These are phyloP conservation scores for Mellilla xanthometata DNA, from an alignment of 2,888 invertebrate genomes.

Conservation along the genomic window DNA sequence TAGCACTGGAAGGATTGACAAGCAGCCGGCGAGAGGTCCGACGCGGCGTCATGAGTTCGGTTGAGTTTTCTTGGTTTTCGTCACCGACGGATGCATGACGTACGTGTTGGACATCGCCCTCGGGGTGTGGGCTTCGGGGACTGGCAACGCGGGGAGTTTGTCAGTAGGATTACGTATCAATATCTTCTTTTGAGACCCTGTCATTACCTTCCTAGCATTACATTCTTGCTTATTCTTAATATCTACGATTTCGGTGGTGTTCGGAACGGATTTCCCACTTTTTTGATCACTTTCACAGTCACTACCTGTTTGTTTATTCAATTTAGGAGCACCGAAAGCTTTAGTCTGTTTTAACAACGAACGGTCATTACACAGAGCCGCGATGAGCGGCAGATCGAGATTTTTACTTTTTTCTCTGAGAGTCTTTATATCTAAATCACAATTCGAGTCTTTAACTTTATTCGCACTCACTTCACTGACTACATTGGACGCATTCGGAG, in stretches of 20 bases:
- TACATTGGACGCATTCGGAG: conserved; percentile 42
- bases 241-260: conserved; percentile 74
- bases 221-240: conserved; percentile 70
- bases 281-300: conserved; percentile 74
- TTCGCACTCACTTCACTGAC: conserved; percentile 55
- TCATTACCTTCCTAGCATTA: conserved; percentile 86
- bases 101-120: conserved; percentile 88
- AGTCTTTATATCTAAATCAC: conserved; percentile 89
- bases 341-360: conserved; percentile 94
- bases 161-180: conserved; percentile 88
- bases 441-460: conserved; percentile 70
- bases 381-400: conserved; percentile 94
- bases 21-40: conserved; percentile 34
- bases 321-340: conserved; percentile 91
- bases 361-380: conserved; percentile 96
- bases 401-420: conserved; percentile 94
- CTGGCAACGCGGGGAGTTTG: conserved; percentile 87
- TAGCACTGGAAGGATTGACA: conserved; percentile 81
- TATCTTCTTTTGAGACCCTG: conserved; percentile 81
- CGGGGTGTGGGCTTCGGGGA: conserved; percentile 77
- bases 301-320: conserved; percentile 62
- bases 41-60: conserved; percentile 67
- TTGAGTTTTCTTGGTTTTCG: conserved; percentile 70
- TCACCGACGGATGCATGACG: conserved; percentile 79
- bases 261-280: conserved; percentile 67